These are phyloP conservation scores for Ciconia nigra DNA, from an alignment of 2,797 vertebrate genomes.

Conservation along the genomic window DNA sequence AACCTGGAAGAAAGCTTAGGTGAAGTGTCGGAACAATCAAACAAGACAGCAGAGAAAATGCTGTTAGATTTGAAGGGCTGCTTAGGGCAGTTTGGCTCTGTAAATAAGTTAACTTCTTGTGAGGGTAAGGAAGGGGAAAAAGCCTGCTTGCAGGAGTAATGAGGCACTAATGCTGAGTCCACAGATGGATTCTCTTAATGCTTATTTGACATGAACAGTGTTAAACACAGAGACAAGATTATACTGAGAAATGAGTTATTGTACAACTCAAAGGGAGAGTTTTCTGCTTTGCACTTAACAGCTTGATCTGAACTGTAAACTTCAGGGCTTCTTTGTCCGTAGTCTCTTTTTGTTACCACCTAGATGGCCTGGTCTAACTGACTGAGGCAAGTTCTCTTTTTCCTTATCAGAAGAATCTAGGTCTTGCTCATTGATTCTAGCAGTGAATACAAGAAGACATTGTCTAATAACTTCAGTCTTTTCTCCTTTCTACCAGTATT, in stretches of 20 bases:
- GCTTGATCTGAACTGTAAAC: neutral
- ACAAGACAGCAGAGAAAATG: neutral
- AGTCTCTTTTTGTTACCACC: neutral
- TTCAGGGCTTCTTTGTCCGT: neutral
- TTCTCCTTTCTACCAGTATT: neutral
- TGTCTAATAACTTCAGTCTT: neutral
- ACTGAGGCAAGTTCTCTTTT: neutral
- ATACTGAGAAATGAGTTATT: neutral
- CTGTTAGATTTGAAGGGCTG: neutral
- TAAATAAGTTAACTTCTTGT: neutral
- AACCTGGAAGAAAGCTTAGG: neutral
- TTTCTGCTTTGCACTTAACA: neutral
- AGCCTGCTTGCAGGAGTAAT: rapidly evolving
- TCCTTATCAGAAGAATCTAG: neutral
- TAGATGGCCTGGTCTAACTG: neutral
- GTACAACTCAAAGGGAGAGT: neutral
- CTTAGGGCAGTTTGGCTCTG: neutral
- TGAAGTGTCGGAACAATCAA: neutral
- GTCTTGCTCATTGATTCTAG: neutral
- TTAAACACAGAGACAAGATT: neutral
- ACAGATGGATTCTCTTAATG: neutral
- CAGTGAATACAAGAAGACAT: neutral
- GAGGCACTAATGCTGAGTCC: neutral
- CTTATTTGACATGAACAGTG: neutral
- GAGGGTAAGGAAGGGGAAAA: neutral